A percentile compares a stretch with the other conserved stretches of the same genome.
Conservation (phyloP, 1,140 invertebrate species). For the Ctenoplectra terminalis region DNA sequence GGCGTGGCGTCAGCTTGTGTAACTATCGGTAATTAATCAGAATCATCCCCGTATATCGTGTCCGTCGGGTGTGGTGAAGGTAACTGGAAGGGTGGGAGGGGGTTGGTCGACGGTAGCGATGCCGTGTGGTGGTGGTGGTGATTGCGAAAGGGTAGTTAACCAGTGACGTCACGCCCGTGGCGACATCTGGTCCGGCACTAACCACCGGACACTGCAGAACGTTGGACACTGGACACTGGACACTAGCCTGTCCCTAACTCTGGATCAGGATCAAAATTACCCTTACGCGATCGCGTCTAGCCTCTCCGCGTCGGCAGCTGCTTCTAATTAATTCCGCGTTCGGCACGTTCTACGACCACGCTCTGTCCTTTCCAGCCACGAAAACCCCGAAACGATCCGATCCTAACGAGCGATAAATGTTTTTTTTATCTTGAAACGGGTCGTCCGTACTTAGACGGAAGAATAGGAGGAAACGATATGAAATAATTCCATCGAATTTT, state of each 20-base stretch:
- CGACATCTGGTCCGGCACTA: constrained; percentile 81
- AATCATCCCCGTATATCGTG: constrained; percentile 82
- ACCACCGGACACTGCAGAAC: constrained; percentile 76
- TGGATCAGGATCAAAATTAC: constrained; percentile 80
- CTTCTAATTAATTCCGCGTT: constrained; percentile 80
- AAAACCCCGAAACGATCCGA: constrained; percentile 11
- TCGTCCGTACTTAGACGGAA: too few species aligned
- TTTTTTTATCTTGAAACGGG: not conserved
- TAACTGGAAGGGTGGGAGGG: constrained; percentile 5
- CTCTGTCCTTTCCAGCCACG: not conserved
- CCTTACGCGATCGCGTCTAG: constrained; percentile 67
- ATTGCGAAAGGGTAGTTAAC: constrained; percentile 79
- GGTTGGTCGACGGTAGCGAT: constrained; percentile 34
- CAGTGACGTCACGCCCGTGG: constrained; percentile 83
- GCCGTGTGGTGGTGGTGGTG: constrained; percentile 51
- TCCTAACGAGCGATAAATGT: constrained; percentile 4
- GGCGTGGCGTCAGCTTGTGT: constrained; percentile 81
- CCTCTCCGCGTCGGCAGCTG: constrained; percentile 71
- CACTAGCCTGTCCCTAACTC: constrained; percentile 71
- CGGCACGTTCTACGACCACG: constrained; percentile 61
- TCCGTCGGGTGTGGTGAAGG: constrained; percentile 63
- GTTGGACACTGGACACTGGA: constrained; percentile 72
- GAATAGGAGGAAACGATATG: too few species aligned
- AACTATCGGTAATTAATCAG: constrained; percentile 84
- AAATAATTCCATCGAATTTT: not conserved